phyloP scores from a whole-genome alignment of 2,888 invertebrate species.

The Charanyca ferruginea region DNA sequence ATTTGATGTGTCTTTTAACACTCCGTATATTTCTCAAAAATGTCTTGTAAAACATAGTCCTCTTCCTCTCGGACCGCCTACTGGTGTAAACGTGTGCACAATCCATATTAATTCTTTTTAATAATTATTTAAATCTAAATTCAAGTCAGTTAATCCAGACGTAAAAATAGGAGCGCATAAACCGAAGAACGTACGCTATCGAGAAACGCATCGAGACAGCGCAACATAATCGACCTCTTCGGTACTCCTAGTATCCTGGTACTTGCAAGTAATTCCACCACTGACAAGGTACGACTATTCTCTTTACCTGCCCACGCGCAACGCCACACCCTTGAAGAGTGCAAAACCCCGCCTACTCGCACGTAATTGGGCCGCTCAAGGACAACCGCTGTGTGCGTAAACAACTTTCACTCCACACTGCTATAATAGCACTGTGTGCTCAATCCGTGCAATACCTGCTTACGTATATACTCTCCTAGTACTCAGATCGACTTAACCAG shows the following conservation, averaged over 20 bases:
- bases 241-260: background rate
- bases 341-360: background rate
- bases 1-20: too few species aligned
- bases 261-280: background rate
- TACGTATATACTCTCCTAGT: too few species aligned
- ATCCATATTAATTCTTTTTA: too few species aligned
- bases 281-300: background rate
- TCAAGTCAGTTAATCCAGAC: background rate
- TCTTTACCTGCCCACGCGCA: constrained; percentile 6
- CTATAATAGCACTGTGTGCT: background rate
- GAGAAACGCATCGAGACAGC: background rate
- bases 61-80: too few species aligned
- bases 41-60: background rate
- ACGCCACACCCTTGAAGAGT: background rate
- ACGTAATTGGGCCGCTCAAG: too few species aligned
- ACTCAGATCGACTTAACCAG: too few species aligned
- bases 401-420: too few species aligned
- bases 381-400: too few species aligned
- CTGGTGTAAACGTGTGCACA: too few species aligned
- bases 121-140: background rate
- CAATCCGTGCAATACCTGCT: too few species aligned
- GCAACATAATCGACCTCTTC: background rate
- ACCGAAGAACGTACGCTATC: background rate
- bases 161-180: constrained; percentile 1
- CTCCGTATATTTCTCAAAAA: background rate